Evolutionary conservation across 2,888 invertebrate species (phyloP), one percentile per base, ranked within the genome.

Genomic region (Brachyptera risi): DNA sequence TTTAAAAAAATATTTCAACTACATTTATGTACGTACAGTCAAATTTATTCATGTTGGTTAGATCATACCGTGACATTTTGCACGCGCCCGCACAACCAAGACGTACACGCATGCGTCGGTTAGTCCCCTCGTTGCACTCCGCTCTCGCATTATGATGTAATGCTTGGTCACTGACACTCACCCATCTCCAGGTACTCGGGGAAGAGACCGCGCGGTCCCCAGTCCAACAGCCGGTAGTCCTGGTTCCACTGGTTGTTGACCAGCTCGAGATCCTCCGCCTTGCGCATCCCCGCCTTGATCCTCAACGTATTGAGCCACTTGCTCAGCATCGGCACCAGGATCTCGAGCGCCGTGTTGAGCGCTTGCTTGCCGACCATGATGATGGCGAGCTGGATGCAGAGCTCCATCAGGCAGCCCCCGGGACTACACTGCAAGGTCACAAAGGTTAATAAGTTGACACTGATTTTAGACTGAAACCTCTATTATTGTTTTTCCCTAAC

Each of bases 311-410:
- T 76, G 37, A 72, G 68, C 67, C 69, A 69, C 58, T 72, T 73
- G 60, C 66, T 68, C 35, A 69, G 67, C 44, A 72, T 65, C 83
- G 92, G 92, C 66, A 86, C 76, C 0, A 86, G 71, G 79, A 90
- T 87, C 79, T 94, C 93, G 67, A 90, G 74, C 5, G 90, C 77
- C 13, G 87, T 85, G 72, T 86, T 87, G 65, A 92, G 78, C 1
- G 87, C 84, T 76, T 93, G 92, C 71, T 92, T 92, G 62, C 92
- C 93, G 37, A 90, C 83, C 87, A 90, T 89, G 63, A 93, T 92
- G 68, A 92, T 90, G 0, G 86, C 85, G 67, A 93, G 74, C 73
- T 94, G 93, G 69, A 94, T 86, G 66, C 89, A 89, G 50, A 94
- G 76, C 74, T 94, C 93, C 78, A 90, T 86, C 64, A 93, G 79